These are phyloP conservation scores for Nasonia giraulti DNA, from an alignment of 1,140 invertebrate genomes.

Conservation along the genomic window DNA sequence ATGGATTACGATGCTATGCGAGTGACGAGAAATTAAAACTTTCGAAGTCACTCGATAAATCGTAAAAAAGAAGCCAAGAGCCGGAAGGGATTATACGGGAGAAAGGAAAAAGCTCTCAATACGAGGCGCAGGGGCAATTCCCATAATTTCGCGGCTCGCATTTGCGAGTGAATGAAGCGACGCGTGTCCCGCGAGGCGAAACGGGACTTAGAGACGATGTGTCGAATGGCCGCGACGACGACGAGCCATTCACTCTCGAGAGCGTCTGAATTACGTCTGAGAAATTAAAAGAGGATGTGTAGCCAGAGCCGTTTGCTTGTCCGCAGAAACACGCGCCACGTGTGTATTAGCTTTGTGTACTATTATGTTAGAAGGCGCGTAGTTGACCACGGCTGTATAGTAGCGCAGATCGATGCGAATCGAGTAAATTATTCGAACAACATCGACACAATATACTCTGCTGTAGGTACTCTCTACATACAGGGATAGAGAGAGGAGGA, in stretches of 20 bases:
- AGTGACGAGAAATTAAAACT: too few relatives aligned
- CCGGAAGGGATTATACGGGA: constrained; percentile 2
- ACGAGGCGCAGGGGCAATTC: not conserved
- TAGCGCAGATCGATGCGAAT: not conserved
- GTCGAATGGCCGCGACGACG: not conserved
- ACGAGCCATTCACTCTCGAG: not conserved
- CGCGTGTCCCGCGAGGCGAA: not conserved
- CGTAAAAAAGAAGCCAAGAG: not conserved
- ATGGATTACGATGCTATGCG: too few relatives aligned
- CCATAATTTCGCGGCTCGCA: not conserved
- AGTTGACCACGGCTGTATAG: too few relatives aligned
- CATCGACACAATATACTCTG: too few relatives aligned
- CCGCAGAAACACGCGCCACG: too few relatives aligned
- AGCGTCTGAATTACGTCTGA: not conserved
- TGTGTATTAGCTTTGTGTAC: too few relatives aligned
- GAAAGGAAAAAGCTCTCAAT: not conserved
- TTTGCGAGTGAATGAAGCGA: constrained; percentile 25
- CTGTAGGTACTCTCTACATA: not conserved
- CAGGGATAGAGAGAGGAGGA: not conserved
- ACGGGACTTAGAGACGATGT: constrained; percentile 8
- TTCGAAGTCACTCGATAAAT: not conserved
- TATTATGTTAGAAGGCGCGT: too few relatives aligned
- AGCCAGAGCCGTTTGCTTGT: not conserved
- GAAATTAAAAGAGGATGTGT: not conserved
- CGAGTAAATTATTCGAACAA: not conserved